Percentiles rank a stretch among this genome's conserved stretches.
Evolutionary conservation across 1,140 invertebrate genomes (phyloP).

Genomic region (Chionoecetes opilio): DNA sequence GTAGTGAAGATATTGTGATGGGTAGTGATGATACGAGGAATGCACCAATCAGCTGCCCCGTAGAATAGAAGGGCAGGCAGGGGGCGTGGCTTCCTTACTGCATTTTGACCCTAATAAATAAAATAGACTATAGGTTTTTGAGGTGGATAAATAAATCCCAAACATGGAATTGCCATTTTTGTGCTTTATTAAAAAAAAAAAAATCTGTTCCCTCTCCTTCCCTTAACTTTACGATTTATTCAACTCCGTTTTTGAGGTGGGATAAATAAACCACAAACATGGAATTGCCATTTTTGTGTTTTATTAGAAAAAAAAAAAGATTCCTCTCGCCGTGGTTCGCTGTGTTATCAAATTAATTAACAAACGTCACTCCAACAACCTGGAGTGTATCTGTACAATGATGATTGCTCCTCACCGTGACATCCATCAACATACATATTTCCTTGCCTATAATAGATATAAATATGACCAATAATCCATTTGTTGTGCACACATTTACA

Average conservation of each 20-base stretch:
- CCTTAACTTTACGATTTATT: neutral
- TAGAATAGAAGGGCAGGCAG: no score
- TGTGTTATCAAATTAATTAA: conserved; percentile 2
- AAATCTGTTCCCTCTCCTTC: neutral
- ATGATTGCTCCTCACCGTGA: no score
- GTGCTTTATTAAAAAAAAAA: neutral
- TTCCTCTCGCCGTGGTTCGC: no score
- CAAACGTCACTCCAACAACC: neutral
- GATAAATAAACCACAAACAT: neutral
- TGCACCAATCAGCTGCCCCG: no score
- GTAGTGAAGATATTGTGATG: no score
- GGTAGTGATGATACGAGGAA: no score
- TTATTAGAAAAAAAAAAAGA: neutral
- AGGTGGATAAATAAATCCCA: neutral
- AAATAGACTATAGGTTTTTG: no score
- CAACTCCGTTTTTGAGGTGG: neutral
- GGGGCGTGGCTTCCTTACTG: no score
- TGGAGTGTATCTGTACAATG: neutral
- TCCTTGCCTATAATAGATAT: conserved; percentile 4
- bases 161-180: conserved; percentile 8
- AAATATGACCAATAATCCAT: neutral
- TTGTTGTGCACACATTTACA: neutral
- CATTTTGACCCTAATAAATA: no score
- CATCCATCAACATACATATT: neutral
- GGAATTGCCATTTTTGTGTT: neutral